A percentile compares a stretch with the other conserved stretches of the same genome.
Evolutionary conservation across 2,888 invertebrate species (phyloP).

Genomic region (Pollenia angustigena): DNA sequence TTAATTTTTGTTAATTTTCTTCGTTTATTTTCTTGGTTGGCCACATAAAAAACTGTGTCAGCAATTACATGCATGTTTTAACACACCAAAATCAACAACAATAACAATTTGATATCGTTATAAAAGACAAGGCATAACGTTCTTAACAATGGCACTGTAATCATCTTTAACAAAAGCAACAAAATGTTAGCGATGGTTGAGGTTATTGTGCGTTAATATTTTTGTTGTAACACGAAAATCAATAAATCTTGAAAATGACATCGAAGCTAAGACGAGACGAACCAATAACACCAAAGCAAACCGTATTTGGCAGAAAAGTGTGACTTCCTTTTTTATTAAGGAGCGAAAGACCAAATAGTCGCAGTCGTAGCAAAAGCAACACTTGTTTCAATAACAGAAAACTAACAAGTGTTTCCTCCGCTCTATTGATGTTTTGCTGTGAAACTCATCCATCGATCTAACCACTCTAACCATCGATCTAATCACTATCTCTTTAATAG

Average conservation of each 20-base stretch:
- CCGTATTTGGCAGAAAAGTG: slow-evolving; percentile 71
- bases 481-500: slow-evolving; percentile 31
- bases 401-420: slow-evolving; percentile 44
- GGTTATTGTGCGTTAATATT: slow-evolving; percentile 24
- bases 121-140: slow-evolving; percentile 56
- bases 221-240: slow-evolving; percentile 52
- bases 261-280: slow-evolving; percentile 30
- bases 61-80: slow-evolving; percentile 72
- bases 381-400: slow-evolving; percentile 10
- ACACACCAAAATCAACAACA: slow-evolving; percentile 55
- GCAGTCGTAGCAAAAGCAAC: background rate
- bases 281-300: background rate
- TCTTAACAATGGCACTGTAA: slow-evolving; percentile 44
- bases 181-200: background rate
- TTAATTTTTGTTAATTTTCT: slow-evolving; percentile 40
- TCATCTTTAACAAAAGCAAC: background rate
- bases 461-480: background rate
- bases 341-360: slow-evolving; percentile 5
- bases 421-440: background rate
- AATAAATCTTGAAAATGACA: slow-evolving; percentile 68
- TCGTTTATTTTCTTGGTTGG: slow-evolving; percentile 16
- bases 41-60: slow-evolving; percentile 69
- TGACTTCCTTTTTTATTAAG: slow-evolving; percentile 67
- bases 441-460: background rate
- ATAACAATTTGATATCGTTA: slow-evolving; percentile 53